Conservation (phyloP, 2,797 vertebrate species). For the Falco columbarius region DNA sequence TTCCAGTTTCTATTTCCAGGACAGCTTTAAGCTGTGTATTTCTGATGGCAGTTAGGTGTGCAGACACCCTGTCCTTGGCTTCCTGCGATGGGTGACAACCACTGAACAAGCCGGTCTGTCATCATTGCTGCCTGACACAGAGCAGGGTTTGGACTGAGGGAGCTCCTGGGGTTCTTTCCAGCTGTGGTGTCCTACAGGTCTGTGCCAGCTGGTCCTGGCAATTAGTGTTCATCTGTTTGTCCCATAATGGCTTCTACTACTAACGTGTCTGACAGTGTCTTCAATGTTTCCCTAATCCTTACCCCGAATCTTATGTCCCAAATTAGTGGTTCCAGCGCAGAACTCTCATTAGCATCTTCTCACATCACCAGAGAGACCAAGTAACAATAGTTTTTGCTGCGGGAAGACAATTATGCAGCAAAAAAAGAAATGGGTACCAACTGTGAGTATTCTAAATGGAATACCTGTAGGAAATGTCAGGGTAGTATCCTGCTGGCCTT, state of each 20-base stretch:
- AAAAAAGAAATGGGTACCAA: not conserved
- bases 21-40: not conserved
- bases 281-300: not conserved
- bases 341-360: not conserved
- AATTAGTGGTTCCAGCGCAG: not conserved
- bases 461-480: not conserved
- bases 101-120: not conserved
- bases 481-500: not conserved
- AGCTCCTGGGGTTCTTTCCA: not conserved
- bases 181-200: not conserved
- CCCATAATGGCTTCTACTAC: not conserved
- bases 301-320: not conserved
- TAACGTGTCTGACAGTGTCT: accelerated
- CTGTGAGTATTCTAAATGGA: not conserved
- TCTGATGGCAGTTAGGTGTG: not conserved
- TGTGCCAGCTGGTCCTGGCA: not conserved
- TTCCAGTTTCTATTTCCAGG: not conserved
- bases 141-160: not conserved
- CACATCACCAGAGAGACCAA: not conserved
- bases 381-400: not conserved
- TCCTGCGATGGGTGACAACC: not conserved
- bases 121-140: not conserved
- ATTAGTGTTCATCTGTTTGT: not conserved
- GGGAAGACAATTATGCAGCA: not conserved
- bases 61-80: not conserved